Evolutionary conservation across 2,888 invertebrate genomes (phyloP).

Genomic region (Archips xylosteana): DNA sequence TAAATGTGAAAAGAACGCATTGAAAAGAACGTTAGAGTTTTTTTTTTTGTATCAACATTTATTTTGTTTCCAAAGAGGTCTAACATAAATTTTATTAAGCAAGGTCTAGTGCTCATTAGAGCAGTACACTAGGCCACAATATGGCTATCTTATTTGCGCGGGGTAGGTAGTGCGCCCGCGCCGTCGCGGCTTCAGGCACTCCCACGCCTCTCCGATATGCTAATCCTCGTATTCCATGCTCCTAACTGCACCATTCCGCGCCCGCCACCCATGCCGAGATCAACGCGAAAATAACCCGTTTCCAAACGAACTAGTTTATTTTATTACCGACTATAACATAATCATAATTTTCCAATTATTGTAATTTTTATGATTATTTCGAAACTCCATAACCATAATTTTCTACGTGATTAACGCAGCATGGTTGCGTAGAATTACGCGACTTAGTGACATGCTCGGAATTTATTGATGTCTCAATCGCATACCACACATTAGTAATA

Average conservation of each 20-base stretch:
- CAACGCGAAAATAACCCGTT: background rate
- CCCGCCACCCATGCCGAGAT: slow-evolving; percentile 1
- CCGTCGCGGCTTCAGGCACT: background rate
- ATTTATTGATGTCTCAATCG: slow-evolving; percentile 1
- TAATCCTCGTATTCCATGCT: slow-evolving; percentile 13
- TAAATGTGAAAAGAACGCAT: background rate
- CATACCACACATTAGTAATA: background rate
- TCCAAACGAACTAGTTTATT: slow-evolving; percentile 24
- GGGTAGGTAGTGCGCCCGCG: background rate
- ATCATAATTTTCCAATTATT: slow-evolving; percentile 30
- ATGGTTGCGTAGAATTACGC: background rate
- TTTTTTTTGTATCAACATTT: background rate
- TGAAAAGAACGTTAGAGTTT: background rate
- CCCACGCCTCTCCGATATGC: slow-evolving; percentile 22
- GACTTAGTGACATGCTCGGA: slow-evolving; percentile 1
- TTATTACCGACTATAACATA: slow-evolving; percentile 27
- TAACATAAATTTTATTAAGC: slow-evolving; percentile 32
- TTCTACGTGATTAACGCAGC: slow-evolving; percentile 25
- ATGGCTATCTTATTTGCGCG: slow-evolving; percentile 4
- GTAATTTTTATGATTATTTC: slow-evolving; percentile 27
- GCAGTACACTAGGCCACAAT: background rate
- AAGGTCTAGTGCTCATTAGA: slow-evolving; percentile 23
- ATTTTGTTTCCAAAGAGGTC: background rate
- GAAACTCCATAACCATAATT: slow-evolving; percentile 15
- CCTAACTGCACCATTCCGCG: background rate